Percentiles rank a stretch among this genome's conserved stretches.
phyloP scores from a whole-genome alignment of 2,797 vertebrate species.

The Macropus fuliginosus region DNA sequence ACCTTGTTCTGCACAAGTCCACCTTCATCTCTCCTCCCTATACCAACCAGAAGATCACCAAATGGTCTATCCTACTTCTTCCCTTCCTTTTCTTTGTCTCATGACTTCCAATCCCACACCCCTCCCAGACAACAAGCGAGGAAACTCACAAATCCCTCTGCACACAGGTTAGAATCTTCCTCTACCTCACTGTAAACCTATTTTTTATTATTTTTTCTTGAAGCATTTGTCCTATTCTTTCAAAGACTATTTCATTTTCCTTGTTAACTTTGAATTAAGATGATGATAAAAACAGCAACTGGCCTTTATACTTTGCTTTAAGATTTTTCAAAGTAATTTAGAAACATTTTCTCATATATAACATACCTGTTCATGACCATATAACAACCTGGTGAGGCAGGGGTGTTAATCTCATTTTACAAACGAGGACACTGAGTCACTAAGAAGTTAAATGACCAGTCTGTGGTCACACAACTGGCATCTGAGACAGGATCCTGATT shows the following conservation, averaged over 20 bases:
- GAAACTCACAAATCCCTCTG: not conserved
- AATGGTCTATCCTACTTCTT: not conserved
- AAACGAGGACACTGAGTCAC: not conserved
- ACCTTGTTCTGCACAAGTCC: not conserved
- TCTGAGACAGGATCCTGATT: not conserved
- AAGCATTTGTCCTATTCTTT: not conserved
- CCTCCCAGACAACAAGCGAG: not conserved
- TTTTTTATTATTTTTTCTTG: not conserved
- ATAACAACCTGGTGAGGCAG: not conserved
- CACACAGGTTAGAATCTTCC: not conserved
- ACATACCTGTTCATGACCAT: not conserved
- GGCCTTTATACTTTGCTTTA: not conserved
- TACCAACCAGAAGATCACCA: not conserved
- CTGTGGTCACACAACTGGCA: not conserved
- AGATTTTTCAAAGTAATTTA: not conserved
- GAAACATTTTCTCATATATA: not conserved
- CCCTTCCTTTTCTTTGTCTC: not conserved
- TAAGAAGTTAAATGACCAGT: not conserved
- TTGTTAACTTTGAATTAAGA: not conserved
- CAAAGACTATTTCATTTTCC: not conserved
- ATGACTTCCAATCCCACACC: not conserved
- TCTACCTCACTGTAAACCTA: not conserved
- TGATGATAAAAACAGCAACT: not conserved
- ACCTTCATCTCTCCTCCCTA: not conserved
- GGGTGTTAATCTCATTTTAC: not conserved